phyloP scores from a whole-genome alignment of 2,113 vertebrate species.

The Mesocricetus auratus region DNA sequence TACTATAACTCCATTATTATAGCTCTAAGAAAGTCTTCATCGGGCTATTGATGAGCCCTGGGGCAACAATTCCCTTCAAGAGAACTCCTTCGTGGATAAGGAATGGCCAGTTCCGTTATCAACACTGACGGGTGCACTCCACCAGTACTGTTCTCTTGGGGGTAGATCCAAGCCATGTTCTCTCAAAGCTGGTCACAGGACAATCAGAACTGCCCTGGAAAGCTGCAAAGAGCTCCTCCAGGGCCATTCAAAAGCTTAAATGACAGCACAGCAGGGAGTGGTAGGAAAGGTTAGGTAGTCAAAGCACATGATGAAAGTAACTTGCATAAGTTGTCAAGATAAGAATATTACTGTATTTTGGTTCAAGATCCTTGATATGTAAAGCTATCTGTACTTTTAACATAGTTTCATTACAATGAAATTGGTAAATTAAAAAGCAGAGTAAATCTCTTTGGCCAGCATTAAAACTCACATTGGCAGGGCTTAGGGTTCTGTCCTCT shows the following conservation, averaged over 20 bases:
- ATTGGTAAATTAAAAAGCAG: neutral
- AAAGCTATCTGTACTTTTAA: neutral
- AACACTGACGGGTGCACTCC: neutral
- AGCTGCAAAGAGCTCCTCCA: neutral
- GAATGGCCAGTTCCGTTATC: neutral
- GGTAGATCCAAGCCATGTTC: neutral
- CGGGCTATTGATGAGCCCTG: too few relatives aligned
- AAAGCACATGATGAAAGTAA: neutral
- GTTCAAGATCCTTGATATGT: neutral
- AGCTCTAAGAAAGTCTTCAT: neutral
- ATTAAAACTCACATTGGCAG: neutral
- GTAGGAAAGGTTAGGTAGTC: neutral
- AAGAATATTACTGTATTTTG: neutral
- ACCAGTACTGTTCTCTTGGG: neutral
- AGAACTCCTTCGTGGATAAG: neutral
- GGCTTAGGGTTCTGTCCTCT: neutral
- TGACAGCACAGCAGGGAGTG: neutral
- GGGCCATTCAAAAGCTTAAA: neutral
- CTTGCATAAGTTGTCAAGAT: constrained; percentile 15
- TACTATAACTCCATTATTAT: neutral
- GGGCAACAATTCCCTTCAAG: neutral
- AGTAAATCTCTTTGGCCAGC: neutral
- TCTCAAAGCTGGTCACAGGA: neutral
- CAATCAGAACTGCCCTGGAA: neutral
- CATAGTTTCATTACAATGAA: constrained; percentile 19